These are phyloP conservation scores for Erebia aethiops DNA, from an alignment of 2,888 invertebrate species.

Conservation along the genomic window DNA sequence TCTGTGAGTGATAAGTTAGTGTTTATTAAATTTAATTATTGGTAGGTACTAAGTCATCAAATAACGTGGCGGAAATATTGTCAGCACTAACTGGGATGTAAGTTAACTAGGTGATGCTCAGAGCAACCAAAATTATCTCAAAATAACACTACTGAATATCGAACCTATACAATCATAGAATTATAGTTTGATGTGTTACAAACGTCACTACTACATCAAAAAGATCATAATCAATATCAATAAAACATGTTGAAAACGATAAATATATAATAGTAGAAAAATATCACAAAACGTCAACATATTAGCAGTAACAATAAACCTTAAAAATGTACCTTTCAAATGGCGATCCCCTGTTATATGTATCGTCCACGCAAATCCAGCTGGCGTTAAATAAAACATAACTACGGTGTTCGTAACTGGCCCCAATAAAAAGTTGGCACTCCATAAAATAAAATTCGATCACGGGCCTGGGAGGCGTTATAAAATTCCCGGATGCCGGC, in stretches of 20 bases:
- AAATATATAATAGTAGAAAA: background rate
- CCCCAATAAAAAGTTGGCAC: constrained; percentile 69
- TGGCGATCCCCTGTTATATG: constrained; percentile 31
- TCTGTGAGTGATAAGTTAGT: constrained; percentile 2
- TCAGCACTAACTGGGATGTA: no score
- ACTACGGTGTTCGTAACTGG: constrained; percentile 60
- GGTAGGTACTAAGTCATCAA: no score
- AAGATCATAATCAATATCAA: no score
- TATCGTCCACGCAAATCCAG: constrained; percentile 63
- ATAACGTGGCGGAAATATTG: no score
- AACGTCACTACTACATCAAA: no score
- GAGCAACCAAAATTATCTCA: no score
- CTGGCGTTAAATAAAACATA: constrained; percentile 76
- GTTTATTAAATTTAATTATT: background rate
- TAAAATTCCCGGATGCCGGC: constrained; percentile 57
- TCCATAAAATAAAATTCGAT: constrained; percentile 75
- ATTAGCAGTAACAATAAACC: constrained; percentile 21
- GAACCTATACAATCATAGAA: no score
- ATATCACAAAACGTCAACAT: constrained; percentile 4
- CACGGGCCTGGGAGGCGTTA: constrained; percentile 52
- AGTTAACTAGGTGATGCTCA: no score
- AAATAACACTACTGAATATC: no score
- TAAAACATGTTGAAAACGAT: background rate
- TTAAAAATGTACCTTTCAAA: constrained; percentile 31
- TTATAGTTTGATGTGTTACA: no score